Conservation (phyloP, 2,797 vertebrate species). For the Tamandua tetradactyla region DNA sequence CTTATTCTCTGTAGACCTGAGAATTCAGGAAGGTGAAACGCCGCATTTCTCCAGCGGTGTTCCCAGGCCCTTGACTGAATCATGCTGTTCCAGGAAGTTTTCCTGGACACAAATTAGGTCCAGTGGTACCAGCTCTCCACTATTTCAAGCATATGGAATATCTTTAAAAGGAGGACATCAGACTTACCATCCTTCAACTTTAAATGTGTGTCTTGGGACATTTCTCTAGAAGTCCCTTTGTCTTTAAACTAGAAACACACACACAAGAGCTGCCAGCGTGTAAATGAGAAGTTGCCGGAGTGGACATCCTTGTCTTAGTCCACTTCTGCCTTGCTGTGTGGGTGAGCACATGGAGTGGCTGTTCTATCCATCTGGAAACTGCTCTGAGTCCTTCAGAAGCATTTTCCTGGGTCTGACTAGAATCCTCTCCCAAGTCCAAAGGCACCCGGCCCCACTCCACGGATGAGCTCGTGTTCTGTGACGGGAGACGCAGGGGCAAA, state of each 20-base stretch:
- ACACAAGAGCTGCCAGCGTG: background rate
- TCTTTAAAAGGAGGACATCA: background rate
- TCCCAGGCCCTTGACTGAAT: background rate
- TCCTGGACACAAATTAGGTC: background rate
- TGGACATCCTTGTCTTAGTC: too few relatives aligned
- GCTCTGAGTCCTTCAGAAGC: background rate
- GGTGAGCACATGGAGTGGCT: too few relatives aligned
- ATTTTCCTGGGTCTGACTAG: background rate
- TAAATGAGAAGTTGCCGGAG: too few relatives aligned
- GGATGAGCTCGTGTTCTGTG: too few relatives aligned
- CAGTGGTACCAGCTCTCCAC: background rate
- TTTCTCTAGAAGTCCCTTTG: background rate
- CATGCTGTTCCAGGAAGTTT: background rate
- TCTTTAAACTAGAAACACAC: background rate
- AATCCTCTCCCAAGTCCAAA: background rate
- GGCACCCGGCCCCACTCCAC: background rate
- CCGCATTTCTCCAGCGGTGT: background rate
- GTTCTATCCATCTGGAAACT: too few relatives aligned
- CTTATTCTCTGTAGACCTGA: too few relatives aligned
- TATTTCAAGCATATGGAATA: background rate
- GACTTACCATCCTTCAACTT: background rate
- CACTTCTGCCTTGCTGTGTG: too few relatives aligned
- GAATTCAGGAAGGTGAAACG: background rate
- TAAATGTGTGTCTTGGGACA: background rate
- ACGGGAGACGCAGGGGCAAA: background rate